A percentile compares a stretch with the other conserved stretches of the same genome.
These are phyloP conservation scores for Zoanthus sociatus DNA, from an alignment of 92 coral and sea anemone genomes.

Conservation along the genomic window DNA sequence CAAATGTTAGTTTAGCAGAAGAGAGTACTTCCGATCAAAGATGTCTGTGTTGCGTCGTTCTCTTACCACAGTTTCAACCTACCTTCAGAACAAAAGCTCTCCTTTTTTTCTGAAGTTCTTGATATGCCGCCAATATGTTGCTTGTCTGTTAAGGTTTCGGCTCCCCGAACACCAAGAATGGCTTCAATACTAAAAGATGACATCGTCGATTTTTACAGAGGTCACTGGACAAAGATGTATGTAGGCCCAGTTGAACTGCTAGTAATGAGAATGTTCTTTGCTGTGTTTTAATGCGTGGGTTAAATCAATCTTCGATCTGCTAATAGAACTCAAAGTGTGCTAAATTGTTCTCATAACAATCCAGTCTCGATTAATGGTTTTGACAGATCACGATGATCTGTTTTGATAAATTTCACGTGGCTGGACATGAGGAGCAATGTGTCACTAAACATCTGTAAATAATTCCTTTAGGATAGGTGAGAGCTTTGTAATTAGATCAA, in stretches of 20 bases:
- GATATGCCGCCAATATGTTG: constrained; percentile 2
- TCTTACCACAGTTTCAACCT: not conserved
- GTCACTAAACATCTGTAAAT: constrained; percentile 80
- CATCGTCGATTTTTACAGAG: constrained; percentile 43
- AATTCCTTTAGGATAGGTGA: constrained; percentile 37
- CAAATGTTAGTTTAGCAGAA: constrained; percentile 33
- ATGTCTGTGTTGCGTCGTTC: constrained; percentile 34
- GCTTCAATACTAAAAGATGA: constrained; percentile 84
- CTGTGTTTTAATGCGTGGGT: constrained; percentile 15
- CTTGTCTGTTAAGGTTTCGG: constrained; percentile 7
- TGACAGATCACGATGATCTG: constrained; percentile 81
- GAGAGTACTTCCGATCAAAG: constrained; percentile 31
- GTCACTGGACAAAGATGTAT: not conserved
- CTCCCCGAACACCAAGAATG: constrained; percentile 64
- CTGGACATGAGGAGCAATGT: constrained; percentile 78
- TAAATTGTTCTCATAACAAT: constrained; percentile 81
- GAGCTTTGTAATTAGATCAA: constrained; percentile 46
- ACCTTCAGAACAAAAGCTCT: constrained; percentile 40
- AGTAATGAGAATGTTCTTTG: constrained; percentile 41
- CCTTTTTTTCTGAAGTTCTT: constrained; percentile 17
- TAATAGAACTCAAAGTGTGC: constrained; percentile 72
- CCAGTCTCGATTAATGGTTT: constrained; percentile 76
- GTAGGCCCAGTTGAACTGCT: not conserved
- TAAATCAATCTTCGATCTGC: constrained; percentile 64
- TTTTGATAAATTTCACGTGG: constrained; percentile 67